phyloP scores from a whole-genome alignment of 2,888 invertebrate genomes.

The Stenotaenia linearis region DNA sequence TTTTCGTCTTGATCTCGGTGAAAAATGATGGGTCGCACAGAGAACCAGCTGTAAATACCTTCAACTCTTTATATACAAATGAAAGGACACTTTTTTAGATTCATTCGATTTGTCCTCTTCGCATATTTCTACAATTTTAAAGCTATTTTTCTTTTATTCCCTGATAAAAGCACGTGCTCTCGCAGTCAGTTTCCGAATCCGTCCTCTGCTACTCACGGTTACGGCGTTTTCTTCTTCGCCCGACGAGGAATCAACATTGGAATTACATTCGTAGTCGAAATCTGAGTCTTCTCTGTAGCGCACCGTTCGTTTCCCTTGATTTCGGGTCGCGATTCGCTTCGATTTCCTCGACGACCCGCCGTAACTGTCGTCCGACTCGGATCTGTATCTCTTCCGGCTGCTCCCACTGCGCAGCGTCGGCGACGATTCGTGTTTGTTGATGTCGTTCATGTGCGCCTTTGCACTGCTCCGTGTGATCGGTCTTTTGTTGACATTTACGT shows the following conservation, averaged over 20 bases:
- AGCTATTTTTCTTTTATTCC: constrained; percentile 30
- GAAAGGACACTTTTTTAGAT: constrained; percentile 4
- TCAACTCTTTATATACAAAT: not conserved
- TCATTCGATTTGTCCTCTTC: not conserved
- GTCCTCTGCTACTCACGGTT: constrained; percentile 69
- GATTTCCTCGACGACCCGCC: constrained; percentile 37
- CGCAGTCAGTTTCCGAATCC: constrained; percentile 74
- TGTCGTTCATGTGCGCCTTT: not conserved
- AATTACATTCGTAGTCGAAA: constrained; percentile 39
- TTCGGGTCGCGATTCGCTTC: constrained; percentile 42
- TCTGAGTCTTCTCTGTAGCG: constrained; percentile 46
- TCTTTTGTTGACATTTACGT: not conserved
- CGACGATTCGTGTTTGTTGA: not conserved
- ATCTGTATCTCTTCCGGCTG: not conserved
- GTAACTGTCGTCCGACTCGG: constrained; percentile 32
- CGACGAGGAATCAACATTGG: constrained; percentile 38
- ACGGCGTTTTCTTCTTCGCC: constrained; percentile 37
- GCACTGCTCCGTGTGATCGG: constrained; percentile 13
- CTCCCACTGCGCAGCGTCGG: not conserved
- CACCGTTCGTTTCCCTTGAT: constrained; percentile 45
- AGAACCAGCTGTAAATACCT: not conserved
- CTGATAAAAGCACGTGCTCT: constrained; percentile 46
- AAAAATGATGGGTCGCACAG: not conserved
- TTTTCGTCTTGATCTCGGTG: not conserved
- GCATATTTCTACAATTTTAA: not conserved